A percentile compares a stretch with the other conserved stretches of the same genome.
These are phyloP conservation scores for Hofmannophila pseudospretella DNA, from an alignment of 2,888 invertebrate species.

Conservation along the genomic window DNA sequence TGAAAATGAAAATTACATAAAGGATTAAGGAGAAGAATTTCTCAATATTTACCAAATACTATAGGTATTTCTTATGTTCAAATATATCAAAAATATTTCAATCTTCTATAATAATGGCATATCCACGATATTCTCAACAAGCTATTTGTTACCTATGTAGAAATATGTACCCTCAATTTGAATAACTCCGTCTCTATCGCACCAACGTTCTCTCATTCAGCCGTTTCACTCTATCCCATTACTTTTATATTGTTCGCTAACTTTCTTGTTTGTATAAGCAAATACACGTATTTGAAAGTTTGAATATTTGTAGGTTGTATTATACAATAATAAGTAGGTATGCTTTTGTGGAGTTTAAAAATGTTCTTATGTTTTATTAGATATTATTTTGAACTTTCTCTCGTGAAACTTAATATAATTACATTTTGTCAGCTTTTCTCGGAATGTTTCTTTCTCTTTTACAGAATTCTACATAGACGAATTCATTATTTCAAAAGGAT, in stretches of 20 bases:
- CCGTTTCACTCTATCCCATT: slow-evolving; percentile 69
- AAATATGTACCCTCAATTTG: slow-evolving; percentile 78
- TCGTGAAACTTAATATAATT: slow-evolving; percentile 1
- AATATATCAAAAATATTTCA: too few species aligned
- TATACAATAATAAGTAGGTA: slow-evolving; percentile 58
- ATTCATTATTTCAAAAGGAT: too few species aligned
- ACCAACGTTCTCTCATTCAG: slow-evolving; percentile 26
- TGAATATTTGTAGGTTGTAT: slow-evolving; percentile 74
- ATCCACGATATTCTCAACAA: slow-evolving; percentile 67
- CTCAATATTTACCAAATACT: too few species aligned
- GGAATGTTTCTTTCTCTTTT: too few species aligned
- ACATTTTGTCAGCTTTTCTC: too few species aligned
- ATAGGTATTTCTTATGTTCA: too few species aligned
- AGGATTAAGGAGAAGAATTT: too few species aligned
- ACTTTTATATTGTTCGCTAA: slow-evolving; percentile 79
- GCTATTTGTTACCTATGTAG: slow-evolving; percentile 77
- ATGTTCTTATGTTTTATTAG: slow-evolving; percentile 25
- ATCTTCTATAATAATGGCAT: too few species aligned
- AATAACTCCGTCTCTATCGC: slow-evolving; percentile 63
- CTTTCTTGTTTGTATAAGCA: slow-evolving; percentile 78
- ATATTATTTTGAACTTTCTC: slow-evolving; percentile 13
- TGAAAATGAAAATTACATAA: too few species aligned
- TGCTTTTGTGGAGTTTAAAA: slow-evolving; percentile 31
- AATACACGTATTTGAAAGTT: slow-evolving; percentile 78
- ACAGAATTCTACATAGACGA: too few species aligned